Conservation (phyloP, 1,140 invertebrate species). For the Lanistes nyassanus region DNA sequence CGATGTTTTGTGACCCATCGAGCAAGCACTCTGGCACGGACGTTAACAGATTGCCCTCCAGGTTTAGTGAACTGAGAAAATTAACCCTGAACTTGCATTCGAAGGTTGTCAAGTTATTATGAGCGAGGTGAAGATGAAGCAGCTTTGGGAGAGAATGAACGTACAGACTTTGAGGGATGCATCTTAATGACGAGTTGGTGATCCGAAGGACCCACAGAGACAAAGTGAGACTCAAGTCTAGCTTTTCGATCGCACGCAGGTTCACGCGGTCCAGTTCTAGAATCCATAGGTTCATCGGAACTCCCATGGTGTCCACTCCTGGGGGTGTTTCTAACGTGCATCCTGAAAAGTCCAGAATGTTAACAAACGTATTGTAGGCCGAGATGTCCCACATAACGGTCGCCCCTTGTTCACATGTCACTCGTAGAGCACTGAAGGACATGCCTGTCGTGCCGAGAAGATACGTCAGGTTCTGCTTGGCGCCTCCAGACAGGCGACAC, state of each 20-base stretch:
- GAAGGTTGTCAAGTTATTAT: conserved; percentile 15
- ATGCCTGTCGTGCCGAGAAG: not conserved
- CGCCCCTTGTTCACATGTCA: not conserved
- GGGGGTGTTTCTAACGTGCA: not conserved
- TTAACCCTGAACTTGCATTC: conserved; percentile 18
- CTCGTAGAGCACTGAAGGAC: conserved; percentile 9
- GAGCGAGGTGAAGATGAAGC: conserved; percentile 1
- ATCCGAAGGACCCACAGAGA: conserved; percentile 15
- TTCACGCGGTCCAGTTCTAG: conserved; percentile 6
- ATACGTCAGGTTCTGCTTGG: conserved; percentile 2
- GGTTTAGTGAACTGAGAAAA: conserved; percentile 22
- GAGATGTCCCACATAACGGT: conserved; percentile 11
- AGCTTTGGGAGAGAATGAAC: not conserved
- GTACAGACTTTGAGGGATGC: not conserved
- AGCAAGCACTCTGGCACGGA: conserved; percentile 25
- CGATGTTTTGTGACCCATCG: not conserved
- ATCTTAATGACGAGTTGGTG: not conserved
- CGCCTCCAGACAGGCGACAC: not conserved
- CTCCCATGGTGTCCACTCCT: not conserved
- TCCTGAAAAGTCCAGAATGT: conserved; percentile 11
- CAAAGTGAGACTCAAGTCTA: conserved; percentile 23
- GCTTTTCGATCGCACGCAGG: not conserved
- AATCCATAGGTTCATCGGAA: conserved; percentile 36
- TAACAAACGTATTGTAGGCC: not conserved
- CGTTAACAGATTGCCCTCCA: conserved; percentile 25